Base-by-base conservation (phyloP, 2,888 invertebrate genomes). In the Ormyrus nitidulus region DNA sequence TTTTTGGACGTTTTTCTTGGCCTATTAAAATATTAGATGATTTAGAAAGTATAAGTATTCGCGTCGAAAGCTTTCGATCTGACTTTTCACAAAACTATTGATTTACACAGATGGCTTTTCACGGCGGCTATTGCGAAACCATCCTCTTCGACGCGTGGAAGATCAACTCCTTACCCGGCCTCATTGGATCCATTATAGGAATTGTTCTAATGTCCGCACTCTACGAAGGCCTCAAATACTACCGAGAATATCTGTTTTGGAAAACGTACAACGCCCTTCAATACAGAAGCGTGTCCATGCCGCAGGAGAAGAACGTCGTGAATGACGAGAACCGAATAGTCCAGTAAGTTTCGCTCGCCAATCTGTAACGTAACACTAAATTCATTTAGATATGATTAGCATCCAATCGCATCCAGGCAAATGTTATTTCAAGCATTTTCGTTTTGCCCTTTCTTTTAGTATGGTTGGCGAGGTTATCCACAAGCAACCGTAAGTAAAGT, bases 211-310 rank as follows among this genome's bases (percentile, higher is more conserved):
- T 99, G 93, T 98, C 98, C 6, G 94, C 98, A 73, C 92, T 98
- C 48, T 99, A 99, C 90, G 99, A 99, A 92, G 98, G 98, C 0
- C 93, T 99, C 4, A 99, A 99, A 92, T 98, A 97, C 91, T 95
- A 94, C 85, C 92, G 95, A 91, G 93, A 91, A 86, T 88, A 88
- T 91, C 92, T 97, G 66, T 94, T 97, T 89, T 97, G 97, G 95
- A 95, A 95, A 92, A 95, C 96, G 2, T 96, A 96, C 90, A 95
- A 96, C 86, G 93, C 96, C 5, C 92, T 97, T 61, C 96, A 96
- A 87, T 96, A 97, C 87, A 94, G 96, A 85, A 96, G 96, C 5
- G 96, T 97, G 0, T 92, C 95, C n/a, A 93, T 96, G 83, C 96
- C 96, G 4, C 94, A 90, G 90, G 92, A 95, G 92, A 92, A 94